phyloP scores from a whole-genome alignment of 1,140 invertebrate genomes.

The Aradophagus sp. region DNA sequence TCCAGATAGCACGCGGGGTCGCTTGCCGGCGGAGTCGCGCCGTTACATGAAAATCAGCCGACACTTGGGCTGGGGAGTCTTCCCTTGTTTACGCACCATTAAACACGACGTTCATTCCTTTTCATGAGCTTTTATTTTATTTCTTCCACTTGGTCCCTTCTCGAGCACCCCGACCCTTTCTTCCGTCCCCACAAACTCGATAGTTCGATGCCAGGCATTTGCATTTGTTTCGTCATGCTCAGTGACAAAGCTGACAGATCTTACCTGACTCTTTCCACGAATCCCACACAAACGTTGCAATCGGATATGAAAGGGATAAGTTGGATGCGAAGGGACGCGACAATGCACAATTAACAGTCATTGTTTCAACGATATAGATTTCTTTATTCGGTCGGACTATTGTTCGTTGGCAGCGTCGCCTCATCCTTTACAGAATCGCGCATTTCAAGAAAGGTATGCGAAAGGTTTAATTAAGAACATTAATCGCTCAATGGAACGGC shows the following conservation, averaged over 20 bases:
- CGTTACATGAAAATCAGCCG: constrained; percentile 36
- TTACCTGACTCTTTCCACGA: constrained; percentile 31
- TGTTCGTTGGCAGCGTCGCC: constrained; percentile 13
- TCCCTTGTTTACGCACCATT: constrained; percentile 71
- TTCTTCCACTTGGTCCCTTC: too few relatives aligned
- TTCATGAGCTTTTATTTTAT: constrained; percentile 60
- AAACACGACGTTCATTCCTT: constrained; percentile 70
- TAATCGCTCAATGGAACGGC: constrained; percentile 28
- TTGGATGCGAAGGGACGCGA: constrained; percentile 10
- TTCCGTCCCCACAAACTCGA: constrained; percentile 24
- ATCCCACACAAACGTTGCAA: constrained; percentile 12
- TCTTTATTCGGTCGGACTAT: constrained; percentile 17
- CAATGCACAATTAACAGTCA: constrained; percentile 50
- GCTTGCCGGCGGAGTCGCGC: constrained; percentile 17
- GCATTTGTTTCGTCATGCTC: constrained; percentile 55
- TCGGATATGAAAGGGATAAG: constrained; percentile 18
- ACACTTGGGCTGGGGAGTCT: constrained; percentile 15
- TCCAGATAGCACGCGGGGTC: constrained; percentile 62
- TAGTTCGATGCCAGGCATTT: constrained; percentile 47
- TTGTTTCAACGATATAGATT: constrained; percentile 29
- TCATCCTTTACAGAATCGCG: constrained; percentile 13
- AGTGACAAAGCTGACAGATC: constrained; percentile 39
- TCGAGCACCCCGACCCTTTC: constrained; percentile 28
- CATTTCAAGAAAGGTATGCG: constrained; percentile 35
- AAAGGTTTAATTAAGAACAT: constrained; percentile 41